These are phyloP conservation scores for Deilephila elpenor DNA, from an alignment of 2,888 invertebrate genomes.

Conservation along the genomic window DNA sequence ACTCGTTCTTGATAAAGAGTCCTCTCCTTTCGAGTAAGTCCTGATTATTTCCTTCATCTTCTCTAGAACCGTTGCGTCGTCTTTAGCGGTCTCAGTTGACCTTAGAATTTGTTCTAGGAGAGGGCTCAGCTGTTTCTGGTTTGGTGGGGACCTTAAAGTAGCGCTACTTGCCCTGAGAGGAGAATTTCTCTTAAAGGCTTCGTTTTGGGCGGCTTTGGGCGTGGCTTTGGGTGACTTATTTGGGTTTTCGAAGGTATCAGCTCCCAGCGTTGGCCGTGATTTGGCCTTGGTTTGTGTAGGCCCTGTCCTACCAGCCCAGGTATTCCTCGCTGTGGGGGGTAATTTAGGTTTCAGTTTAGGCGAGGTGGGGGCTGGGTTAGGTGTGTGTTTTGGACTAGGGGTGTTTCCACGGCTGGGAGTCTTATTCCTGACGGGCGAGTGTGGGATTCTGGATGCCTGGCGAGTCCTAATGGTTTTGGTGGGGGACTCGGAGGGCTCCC, in stretches of 20 bases:
- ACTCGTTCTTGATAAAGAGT: constrained; percentile 77
- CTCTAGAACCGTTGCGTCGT: constrained; percentile 89
- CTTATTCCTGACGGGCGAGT: constrained; percentile 72
- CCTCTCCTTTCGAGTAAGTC: constrained; percentile 77
- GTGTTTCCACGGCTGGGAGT: constrained; percentile 72
- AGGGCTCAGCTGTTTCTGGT: constrained; percentile 86
- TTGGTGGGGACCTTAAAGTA: constrained; percentile 84
- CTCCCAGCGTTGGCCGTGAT: constrained; percentile 70
- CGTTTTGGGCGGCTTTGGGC: constrained; percentile 66
- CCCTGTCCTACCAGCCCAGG: constrained; percentile 89
- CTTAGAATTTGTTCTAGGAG: constrained; percentile 89
- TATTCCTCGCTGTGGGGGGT: constrained; percentile 85
- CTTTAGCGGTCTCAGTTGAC: constrained; percentile 88
- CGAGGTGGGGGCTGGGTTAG: constrained; percentile 71
- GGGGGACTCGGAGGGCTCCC: constrained; percentile 71
- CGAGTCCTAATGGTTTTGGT: constrained; percentile 71
- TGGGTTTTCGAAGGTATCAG: constrained; percentile 79
- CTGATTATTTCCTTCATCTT: constrained; percentile 88
- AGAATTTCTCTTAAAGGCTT: constrained; percentile 81
- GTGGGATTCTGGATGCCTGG: constrained; percentile 77
- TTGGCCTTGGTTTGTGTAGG: constrained; percentile 72
- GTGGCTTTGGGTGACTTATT: constrained; percentile 86
- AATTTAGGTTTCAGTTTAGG: constrained; percentile 72
- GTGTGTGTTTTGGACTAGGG: constrained; percentile 75
- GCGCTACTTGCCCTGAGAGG: constrained; percentile 78